Evolutionary conservation across 2,113 vertebrate species (phyloP).

Genomic region (Microcebus murinus): DNA sequence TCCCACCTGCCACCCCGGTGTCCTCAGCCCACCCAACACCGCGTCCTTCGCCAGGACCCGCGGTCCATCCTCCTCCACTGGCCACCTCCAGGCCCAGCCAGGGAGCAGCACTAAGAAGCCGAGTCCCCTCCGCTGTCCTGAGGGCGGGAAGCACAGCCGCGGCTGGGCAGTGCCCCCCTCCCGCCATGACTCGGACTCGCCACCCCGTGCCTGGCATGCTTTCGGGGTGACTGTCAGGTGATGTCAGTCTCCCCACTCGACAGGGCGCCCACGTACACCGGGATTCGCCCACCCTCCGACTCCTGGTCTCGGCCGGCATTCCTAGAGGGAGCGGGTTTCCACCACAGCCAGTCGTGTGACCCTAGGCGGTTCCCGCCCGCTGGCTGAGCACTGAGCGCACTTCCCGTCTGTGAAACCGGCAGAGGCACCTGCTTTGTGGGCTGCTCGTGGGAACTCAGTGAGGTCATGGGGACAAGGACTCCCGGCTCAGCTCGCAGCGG

Average conservation of each 20-base stretch:
- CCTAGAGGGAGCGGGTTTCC: background rate
- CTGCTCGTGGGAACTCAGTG: background rate
- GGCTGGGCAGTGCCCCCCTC: background rate
- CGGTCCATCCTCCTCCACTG: rapidly evolving
- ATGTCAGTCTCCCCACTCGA: background rate
- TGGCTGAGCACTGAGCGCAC: background rate
- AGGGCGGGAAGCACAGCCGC: background rate
- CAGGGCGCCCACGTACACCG: background rate
- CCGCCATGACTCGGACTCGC: background rate
- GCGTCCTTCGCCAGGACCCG: background rate
- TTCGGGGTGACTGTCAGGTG: slow-evolving; percentile 5
- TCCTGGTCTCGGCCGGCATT: background rate
- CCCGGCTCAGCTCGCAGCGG: rapidly evolving
- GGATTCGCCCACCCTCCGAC: background rate
- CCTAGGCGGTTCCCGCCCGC: background rate
- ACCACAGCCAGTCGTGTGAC: background rate
- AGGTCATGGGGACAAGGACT: background rate
- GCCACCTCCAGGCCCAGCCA: rapidly evolving
- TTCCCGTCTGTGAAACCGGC: background rate
- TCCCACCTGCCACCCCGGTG: background rate
- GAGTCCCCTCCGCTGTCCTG: background rate
- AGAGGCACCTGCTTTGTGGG: background rate
- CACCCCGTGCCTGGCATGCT: background rate
- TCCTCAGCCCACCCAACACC: background rate
- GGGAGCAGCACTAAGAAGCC: background rate